phyloP scores from a whole-genome alignment of 2,888 invertebrate genomes.

The Micoletzkya japonica region DNA sequence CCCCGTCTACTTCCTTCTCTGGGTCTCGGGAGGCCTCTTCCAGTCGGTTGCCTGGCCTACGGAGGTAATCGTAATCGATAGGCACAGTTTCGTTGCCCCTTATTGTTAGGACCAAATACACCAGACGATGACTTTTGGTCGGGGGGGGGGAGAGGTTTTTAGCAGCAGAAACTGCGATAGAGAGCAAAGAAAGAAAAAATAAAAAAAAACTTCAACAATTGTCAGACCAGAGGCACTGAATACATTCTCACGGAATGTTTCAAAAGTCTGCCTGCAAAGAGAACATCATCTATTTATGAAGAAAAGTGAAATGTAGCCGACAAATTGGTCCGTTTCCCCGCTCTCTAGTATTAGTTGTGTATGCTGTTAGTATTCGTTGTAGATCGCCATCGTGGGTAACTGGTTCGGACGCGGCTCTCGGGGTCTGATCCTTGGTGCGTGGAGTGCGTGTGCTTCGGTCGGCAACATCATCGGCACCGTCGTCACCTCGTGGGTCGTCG shows the following conservation, averaged over 20 bases:
- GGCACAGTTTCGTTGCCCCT: too few relatives aligned
- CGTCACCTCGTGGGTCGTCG: slow-evolving; percentile 64
- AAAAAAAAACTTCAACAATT: too few relatives aligned
- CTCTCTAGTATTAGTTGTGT: not conserved
- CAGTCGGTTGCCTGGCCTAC: slow-evolving; percentile 68
- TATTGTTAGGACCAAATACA: too few relatives aligned
- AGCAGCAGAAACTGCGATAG: too few relatives aligned
- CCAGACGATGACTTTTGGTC: too few relatives aligned
- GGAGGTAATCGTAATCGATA: slow-evolving; percentile 46
- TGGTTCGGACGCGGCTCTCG: slow-evolving; percentile 67
- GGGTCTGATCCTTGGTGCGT: slow-evolving; percentile 66
- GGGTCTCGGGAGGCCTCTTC: slow-evolving; percentile 66
- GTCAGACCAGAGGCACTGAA: too few relatives aligned
- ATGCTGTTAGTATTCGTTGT: not conserved
- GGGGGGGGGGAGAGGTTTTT: too few relatives aligned
- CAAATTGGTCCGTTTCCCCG: too few relatives aligned
- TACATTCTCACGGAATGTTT: too few relatives aligned
- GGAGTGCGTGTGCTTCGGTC: slow-evolving; percentile 65
- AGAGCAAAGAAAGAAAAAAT: too few relatives aligned
- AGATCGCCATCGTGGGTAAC: slow-evolving; percentile 67
- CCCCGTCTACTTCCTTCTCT: slow-evolving; percentile 64
- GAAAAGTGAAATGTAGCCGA: too few relatives aligned
- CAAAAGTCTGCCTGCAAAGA: not conserved
- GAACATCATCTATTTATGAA: too few relatives aligned
- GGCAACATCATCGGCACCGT: slow-evolving; percentile 67